A percentile compares a stretch with the other conserved stretches of the same genome.
Evolutionary conservation across 2,797 vertebrate genomes (phyloP).

Genomic region (Acomys russatus): DNA sequence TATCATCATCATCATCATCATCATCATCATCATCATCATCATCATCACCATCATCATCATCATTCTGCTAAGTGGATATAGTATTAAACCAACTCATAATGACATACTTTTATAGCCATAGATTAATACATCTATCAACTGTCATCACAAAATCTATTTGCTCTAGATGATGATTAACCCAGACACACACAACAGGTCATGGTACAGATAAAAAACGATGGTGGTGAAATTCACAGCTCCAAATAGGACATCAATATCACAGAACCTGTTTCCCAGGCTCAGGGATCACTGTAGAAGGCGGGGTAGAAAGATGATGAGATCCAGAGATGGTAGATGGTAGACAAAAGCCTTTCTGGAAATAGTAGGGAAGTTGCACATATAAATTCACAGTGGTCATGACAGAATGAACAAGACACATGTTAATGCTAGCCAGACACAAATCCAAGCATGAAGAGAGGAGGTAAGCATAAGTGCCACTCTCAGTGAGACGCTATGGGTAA

Average conservation of each 20-base stretch:
- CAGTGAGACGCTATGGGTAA: not conserved
- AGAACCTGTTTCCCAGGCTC: not conserved
- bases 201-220: not conserved
- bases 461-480: not conserved
- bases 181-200: not conserved
- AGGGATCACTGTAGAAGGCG: not conserved
- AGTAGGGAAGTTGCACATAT: too few relatives aligned
- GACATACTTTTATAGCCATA: not conserved
- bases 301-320: not conserved
- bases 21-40: not conserved
- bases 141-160: not conserved
- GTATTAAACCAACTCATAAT: not conserved
- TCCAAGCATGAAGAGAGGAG: not conserved
- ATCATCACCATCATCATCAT: not conserved
- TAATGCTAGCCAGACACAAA: not conserved
- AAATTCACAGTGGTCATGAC: not conserved
- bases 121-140: not conserved
- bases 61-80: not conserved
- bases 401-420: not conserved
- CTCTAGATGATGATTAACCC: not conserved
- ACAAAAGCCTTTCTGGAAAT: not conserved
- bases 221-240: not conserved
- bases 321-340: not conserved
- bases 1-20: not conserved
- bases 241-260: not conserved